These are phyloP conservation scores for Chionis minor DNA, from an alignment of 2,113 vertebrate genomes.

Conservation along the genomic window DNA sequence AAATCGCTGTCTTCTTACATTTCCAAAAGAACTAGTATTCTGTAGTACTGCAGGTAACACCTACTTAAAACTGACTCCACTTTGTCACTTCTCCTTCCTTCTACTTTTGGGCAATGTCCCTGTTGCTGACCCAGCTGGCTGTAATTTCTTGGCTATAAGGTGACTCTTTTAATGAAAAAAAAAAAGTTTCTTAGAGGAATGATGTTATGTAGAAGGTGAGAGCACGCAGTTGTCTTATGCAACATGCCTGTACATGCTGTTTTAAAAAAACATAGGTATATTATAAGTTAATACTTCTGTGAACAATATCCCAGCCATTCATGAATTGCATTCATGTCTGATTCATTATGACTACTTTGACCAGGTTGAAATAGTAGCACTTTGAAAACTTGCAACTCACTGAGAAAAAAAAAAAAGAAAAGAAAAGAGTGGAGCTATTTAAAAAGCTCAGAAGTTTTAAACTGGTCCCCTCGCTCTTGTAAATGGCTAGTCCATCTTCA, in stretches of 20 bases:
- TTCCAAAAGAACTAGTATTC: background rate
- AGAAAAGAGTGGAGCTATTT: background rate
- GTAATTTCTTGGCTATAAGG: background rate
- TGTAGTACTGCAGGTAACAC: background rate
- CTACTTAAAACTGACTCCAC: background rate
- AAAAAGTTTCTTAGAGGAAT: background rate
- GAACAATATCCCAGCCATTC: background rate
- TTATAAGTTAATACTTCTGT: background rate
- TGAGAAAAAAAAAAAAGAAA: background rate
- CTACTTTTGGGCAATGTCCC: background rate
- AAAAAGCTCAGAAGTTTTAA: background rate
- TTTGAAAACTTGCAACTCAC: background rate
- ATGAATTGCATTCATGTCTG: background rate
- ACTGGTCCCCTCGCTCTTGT: background rate
- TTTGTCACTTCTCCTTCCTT: background rate
- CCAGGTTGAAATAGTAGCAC: background rate
- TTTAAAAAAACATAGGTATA: fast-evolving
- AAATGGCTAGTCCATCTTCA: background rate
- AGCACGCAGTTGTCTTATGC: background rate
- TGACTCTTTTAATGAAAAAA: background rate
- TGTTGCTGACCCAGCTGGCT: background rate
- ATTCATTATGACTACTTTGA: background rate
- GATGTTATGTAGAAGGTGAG: background rate
- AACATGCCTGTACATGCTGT: background rate
- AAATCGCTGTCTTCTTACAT: background rate